Evolutionary conservation across 2,113 vertebrate genomes (phyloP).

Genomic region (Oryzias curvinotus): DNA sequence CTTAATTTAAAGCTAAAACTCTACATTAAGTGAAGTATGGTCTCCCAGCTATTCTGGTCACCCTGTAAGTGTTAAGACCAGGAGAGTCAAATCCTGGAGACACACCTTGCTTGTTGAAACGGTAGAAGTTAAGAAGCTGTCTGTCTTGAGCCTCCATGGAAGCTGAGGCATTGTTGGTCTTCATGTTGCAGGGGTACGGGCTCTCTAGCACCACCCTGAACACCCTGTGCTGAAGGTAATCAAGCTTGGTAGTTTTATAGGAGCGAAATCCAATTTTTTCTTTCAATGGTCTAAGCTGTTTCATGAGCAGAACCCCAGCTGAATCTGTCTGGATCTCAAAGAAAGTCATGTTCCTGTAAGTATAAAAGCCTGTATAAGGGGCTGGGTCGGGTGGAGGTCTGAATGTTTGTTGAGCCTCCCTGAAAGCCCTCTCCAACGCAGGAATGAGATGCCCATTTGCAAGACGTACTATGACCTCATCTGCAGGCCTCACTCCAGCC

Average conservation of each 20-base stretch:
- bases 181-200: conserved; percentile 86
- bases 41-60: conserved; percentile 78
- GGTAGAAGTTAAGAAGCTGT: conserved; percentile 88
- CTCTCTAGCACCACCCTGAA: conserved; percentile 88
- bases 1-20: too few relatives aligned
- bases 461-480: conserved; percentile 77
- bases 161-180: conserved; percentile 80
- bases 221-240: conserved; percentile 84
- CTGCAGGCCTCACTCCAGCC: conserved; percentile 82
- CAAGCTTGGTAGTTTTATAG: conserved; percentile 83
- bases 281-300: conserved; percentile 89
- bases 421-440: conserved; percentile 81
- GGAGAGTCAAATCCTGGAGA: conserved; percentile 90
- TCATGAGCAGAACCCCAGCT: conserved; percentile 83
- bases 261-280: conserved; percentile 82
- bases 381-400: conserved; percentile 77
- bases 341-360: conserved; percentile 88
- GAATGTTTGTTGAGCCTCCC: conserved; percentile 75
- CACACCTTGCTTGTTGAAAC: conserved; percentile 78
- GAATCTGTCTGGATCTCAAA: conserved; percentile 85
- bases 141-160: conserved; percentile 89
- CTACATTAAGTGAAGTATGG: conserved; percentile 72
- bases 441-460: conserved; percentile 82
- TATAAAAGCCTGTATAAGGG: conserved; percentile 87
- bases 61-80: conserved; percentile 88